Percentiles rank a stretch among this genome's conserved stretches.
Evolutionary conservation across 2,888 invertebrate species (phyloP).

Genomic region (Cheilosia vernalis): DNA sequence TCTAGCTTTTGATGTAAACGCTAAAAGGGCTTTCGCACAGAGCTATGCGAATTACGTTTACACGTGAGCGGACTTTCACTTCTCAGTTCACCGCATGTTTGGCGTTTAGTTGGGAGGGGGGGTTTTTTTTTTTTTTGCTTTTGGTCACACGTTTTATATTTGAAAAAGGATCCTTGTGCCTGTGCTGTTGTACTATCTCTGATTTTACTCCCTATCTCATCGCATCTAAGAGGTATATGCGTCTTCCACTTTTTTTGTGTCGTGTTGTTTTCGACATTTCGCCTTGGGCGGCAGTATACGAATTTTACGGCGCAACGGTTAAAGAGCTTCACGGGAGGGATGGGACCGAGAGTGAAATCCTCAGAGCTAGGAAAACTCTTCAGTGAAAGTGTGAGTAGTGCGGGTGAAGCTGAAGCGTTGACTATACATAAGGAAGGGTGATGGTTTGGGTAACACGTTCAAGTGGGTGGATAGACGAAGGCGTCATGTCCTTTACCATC

Average conservation of each 20-base stretch:
- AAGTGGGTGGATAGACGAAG: slow-evolving; percentile 25
- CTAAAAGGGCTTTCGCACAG: slow-evolving; percentile 18
- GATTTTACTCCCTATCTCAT: slow-evolving; percentile 40
- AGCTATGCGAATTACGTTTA: slow-evolving; percentile 15
- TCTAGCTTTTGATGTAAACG: slow-evolving; percentile 51
- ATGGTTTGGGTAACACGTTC: slow-evolving; percentile 27
- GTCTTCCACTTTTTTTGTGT: slow-evolving; percentile 3
- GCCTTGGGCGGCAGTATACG: slow-evolving; percentile 10
- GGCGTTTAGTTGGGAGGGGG: neutral
- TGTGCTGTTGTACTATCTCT: slow-evolving; percentile 27
- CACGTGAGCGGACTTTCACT: slow-evolving; percentile 12
- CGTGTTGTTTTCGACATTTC: slow-evolving; percentile 20
- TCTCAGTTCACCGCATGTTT: slow-evolving; percentile 20
- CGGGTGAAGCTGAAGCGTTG: slow-evolving; percentile 7
- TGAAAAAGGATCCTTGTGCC: slow-evolving; percentile 30
- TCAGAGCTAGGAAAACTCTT: slow-evolving; percentile 53
- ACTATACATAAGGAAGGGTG: neutral
- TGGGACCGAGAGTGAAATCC: slow-evolving; percentile 17
- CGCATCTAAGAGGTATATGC: slow-evolving; percentile 4
- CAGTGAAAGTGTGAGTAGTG: slow-evolving; percentile 32
- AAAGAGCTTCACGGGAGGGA: slow-evolving; percentile 1
- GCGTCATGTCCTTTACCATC: slow-evolving; percentile 7
- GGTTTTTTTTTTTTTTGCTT: neutral
- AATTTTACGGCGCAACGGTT: slow-evolving; percentile 49
- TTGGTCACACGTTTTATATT: slow-evolving; percentile 32